Base-by-base conservation (phyloP, 2,113 vertebrate species). In the Ifrita kowaldi region DNA sequence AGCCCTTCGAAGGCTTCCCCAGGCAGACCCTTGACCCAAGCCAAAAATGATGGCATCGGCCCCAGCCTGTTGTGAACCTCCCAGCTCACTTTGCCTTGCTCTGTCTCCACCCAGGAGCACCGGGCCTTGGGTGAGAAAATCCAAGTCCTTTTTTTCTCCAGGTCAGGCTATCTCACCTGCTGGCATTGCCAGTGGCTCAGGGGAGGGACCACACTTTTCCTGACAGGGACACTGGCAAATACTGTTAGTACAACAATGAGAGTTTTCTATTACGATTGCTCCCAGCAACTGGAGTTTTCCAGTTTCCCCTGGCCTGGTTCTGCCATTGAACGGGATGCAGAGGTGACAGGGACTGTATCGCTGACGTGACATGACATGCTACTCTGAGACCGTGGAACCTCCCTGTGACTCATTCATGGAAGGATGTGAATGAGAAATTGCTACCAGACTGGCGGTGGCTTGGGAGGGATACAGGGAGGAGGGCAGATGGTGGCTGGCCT, bases 401-500 rank as follows among this genome's bases (percentile, higher is more conserved):
- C 44, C 22, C 37, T 0, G 0, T n/a, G 56, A 37, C 65, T 47
- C 55, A 14, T 32, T 75, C 57, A 16, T 0, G 32, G 52, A 27
- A 89, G 76, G 52, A 50, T 4, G 6, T 12, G 64, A 55, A 22
- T 10, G 53, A 55, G 73, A 11, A 11, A 3, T 5, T 6, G 28
- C 41, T 84, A 33, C 62, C 3, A 6, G 50, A 46, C 82, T n/a
- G 73, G 24, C 2, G 0, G 50, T 27, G 23, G 33, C 8, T 2
- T 1, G 16, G 28, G 15, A 65, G 50, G 49, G 35, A n/a, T 2
- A 13, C 23, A 7, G 41, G 37, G 50, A 39, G 32, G n/a, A 47
- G 77, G n/a, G 20, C 2, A 5, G 50, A 3, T 0, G 0, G 22
- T 0, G 4, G 5, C 60, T 42, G 27, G 17, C 12, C 60, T 50